These are phyloP conservation scores for Leptogaster cylindrica DNA, from an alignment of 2,888 invertebrate species.

Conservation along the genomic window DNA sequence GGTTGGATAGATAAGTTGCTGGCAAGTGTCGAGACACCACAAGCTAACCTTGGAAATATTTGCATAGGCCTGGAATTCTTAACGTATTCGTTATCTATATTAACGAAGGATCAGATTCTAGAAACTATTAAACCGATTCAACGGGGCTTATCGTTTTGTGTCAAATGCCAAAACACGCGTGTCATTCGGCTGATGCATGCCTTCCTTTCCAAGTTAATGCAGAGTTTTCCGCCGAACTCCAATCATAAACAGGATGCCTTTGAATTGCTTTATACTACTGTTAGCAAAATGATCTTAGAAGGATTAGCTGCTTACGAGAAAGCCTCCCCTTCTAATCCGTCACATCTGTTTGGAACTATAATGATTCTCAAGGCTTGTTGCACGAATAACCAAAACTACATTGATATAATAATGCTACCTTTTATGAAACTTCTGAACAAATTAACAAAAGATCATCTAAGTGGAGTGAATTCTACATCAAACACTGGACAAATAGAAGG, in stretches of 20 bases:
- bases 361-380: constrained; percentile 98
- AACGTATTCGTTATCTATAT: constrained; percentile 82
- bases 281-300: constrained; percentile 85
- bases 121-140: constrained; percentile 86
- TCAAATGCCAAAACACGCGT: constrained; percentile 85
- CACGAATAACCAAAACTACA: constrained; percentile 87
- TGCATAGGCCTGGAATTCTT: constrained; percentile 91
- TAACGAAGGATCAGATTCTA: constrained; percentile 85
- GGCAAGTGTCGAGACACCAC: constrained; percentile 58
- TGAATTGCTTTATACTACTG: constrained; percentile 85
- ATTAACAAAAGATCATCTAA: constrained; percentile 89
- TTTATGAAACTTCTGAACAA: constrained; percentile 92
- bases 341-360: constrained; percentile 85
- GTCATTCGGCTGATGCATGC: constrained; percentile 89
- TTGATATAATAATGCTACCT: constrained; percentile 87
- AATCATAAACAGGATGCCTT: constrained; percentile 88
- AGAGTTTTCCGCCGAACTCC: constrained; percentile 81
- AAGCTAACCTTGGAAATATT: constrained; percentile 77
- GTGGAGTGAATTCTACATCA: constrained; percentile 66
- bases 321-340: constrained; percentile 73
- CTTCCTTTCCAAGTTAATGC: constrained; percentile 85
- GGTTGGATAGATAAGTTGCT: constrained; percentile 90
- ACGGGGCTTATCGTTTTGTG: constrained; percentile 86
- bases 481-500: constrained; percentile 50
- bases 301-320: constrained; percentile 90